Base-by-base conservation (phyloP, 2,888 invertebrate genomes). In the Ormyrus labotus region DNA sequence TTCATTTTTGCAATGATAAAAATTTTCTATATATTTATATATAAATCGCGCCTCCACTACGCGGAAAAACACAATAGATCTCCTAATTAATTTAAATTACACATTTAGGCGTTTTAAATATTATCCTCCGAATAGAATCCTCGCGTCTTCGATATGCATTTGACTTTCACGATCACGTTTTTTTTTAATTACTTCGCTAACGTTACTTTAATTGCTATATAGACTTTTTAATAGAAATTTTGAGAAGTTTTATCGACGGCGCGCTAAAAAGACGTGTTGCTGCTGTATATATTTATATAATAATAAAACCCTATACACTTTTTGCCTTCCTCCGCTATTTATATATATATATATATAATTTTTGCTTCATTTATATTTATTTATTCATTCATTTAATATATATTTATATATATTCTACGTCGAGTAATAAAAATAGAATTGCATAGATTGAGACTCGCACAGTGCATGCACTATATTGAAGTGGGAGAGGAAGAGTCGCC, bases 351-450 rank as follows among this genome's bases (percentile, higher is more conserved):
- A 57, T 55, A 55, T 69, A 61, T 61, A 19, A 67, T 67, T 10
- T 48, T 51, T 53, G 6, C 9, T 45, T 55, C 80, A 64, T 68
- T 47, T 48, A 58, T 64, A 71, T 63, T 77, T 58, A 68, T 71
- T 78, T 64, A 60, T 19, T 68, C 58, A 73, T 70, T 74, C 34
- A 70, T 65, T 72, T 70, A 51, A 71, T 78, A 67, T 83, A 78
- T 81, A 64, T 71, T 4, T 34, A 34, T 34, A 34, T 34, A 34
- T 34, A 34, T 34, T 76, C 84, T 86, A 87, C 82, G 84, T 89
- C 85, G 85, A 90, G 89, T 90, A 90, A 89, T 90, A 90, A 90
- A 90, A 90, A 90, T 90, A 90, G 89, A 90, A 90, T 90, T 89
- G 89, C 89, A 88, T 89, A 89, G 88, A 89, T 88, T 88, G 88